Evolutionary conservation across 2,113 vertebrate species (phyloP), one percentile per base, ranked within the genome.

Genomic region (Thomomys bottae): DNA sequence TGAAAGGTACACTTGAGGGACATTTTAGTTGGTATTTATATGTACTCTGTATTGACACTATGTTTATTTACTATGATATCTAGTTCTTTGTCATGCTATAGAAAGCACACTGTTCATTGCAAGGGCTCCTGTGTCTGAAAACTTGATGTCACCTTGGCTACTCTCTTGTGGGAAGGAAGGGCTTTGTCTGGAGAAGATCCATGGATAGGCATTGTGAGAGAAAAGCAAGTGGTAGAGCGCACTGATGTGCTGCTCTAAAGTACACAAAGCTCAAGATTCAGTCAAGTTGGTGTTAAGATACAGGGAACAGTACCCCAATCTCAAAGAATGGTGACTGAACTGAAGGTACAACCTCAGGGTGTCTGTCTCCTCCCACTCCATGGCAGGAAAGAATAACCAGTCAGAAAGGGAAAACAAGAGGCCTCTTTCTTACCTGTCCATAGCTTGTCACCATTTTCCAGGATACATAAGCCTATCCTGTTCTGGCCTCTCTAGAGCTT

Each of bases 201-300:
- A 17, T 73, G 6, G 30, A 32, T 10, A 49, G 57, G 23, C 15
- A 54, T 64, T 5, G 4, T 32, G 64, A 89, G 78, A 61, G 36
- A 18, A 17, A 28, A 63, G 45, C 68, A 2, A 38, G 3, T 49
- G 42, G 28, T 0, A 0, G n/a, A 14, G 6, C 0, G 32, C 0
- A 0, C 36, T 28, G 20, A 30, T 17, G 8, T 9, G 5, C 0
- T 4, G 34, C 20, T 72, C 61, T 8, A 32, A 75, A 15, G 34
- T 9, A 34, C 21, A n/a, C 6, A 15, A 38, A 30, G 5, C 63
- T 87, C 54, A 34, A 34, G 59, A 20, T 72, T 70, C 23, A 78
- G 59, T 66, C 57, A 42, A 54, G 26, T 14, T 10, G 6, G 34
- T n/a, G 17, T 21, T 34, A 9, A 38, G 64, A 8, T n/a, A 61